Base-by-base conservation (phyloP, 2,113 vertebrate genomes). In the Danionella cerebrum region DNA sequence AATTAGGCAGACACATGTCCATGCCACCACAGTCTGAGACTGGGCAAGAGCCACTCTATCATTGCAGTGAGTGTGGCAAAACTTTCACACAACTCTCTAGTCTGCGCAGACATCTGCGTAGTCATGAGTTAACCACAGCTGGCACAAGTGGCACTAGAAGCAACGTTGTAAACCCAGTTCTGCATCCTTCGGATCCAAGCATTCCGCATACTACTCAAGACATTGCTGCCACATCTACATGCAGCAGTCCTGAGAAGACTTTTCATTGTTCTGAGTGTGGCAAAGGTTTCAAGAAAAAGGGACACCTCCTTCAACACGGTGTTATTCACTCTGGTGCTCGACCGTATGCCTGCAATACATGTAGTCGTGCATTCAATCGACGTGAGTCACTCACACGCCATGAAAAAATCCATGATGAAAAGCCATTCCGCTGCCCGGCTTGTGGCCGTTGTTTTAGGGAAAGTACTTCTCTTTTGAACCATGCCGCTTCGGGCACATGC, bases 261-360 rank as follows among this genome's bases (percentile, higher is more conserved):
- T 89, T 89, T 79, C 71, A 84, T 75, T 96, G 94, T 76, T 84
- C 92, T 0, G 85, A 95, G 4, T 97, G 94, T 83, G 94, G 92
- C 84, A 97, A 97, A 75, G 89, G 85, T 27, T 96, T 96, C 84
- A 95, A 95, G 82, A 95, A 95, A 79, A 93, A 92, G 18, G 93
- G 93, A 22, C 93, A 96, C 76, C 91, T 97, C n/a, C 91, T 95
- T 71, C 93, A 96, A 80, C 94, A 97, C 77, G 92, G 93, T 65
- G 94, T 94, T 77, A 90, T 96, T 81, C 94, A 97, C 83, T 96
- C 94, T 0, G 91, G 93, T 2, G 92, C 94, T 69, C 90, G 91
- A 69, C 94, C 94, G 54, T 96, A 93, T 80, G 90, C 86, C 42
- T 96, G 94, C 82, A 85, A 87, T 0, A 90, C 90, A 44, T 97